Conservation (phyloP, 2,888 invertebrate species). For the Nasonovia ribisnigri region DNA sequence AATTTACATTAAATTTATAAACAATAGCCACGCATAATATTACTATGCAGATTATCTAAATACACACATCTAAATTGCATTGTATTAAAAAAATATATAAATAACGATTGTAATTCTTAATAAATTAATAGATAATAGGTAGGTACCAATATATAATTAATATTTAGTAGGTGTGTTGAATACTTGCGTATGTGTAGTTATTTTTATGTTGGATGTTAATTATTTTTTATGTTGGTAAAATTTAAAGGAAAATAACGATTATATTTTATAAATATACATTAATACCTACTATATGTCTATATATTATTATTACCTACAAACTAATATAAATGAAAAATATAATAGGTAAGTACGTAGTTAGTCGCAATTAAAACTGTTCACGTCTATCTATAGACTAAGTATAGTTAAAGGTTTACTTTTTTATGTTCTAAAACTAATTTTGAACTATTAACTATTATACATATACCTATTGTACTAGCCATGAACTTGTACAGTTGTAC, state of each 20-base stretch:
- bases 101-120: neutral
- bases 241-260: neutral
- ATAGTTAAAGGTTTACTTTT: neutral
- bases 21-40: neutral
- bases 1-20: neutral
- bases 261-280: neutral
- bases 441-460: neutral
- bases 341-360: neutral
- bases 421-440: neutral
- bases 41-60: neutral
- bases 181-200: neutral
- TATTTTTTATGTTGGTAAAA: neutral
- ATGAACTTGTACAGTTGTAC: neutral
- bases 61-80: neutral
- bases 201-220: neutral
- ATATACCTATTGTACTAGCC: neutral
- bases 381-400: neutral
- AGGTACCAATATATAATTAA: neutral
- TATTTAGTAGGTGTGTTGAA: neutral
- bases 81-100: neutral
- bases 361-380: neutral
- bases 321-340: neutral
- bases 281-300: too few relatives aligned
- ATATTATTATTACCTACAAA: neutral
- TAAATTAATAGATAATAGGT: neutral